Evolutionary conservation across 2,888 invertebrate genomes (phyloP), one percentile per base, ranked within the genome.

Genomic region (Ennomos quercinarius): DNA sequence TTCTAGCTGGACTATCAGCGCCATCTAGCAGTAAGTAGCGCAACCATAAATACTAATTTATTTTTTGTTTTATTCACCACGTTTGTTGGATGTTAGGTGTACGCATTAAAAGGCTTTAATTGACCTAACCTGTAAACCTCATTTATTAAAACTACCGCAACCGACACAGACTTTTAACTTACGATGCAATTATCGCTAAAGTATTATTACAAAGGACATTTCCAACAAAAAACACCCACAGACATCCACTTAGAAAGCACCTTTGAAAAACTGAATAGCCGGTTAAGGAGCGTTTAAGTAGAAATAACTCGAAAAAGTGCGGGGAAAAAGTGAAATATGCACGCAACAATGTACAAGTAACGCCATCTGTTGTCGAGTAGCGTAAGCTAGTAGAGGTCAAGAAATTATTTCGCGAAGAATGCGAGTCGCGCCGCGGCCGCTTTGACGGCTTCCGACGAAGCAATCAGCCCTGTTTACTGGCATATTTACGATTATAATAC

Each of bases 401-500:
- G 83, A 81, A 55, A 85, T 86, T 77, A 86, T 86, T 87, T 83
- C 65, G 77, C 76, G 74, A 81, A 79, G 91, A 89, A 91, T 92
- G 84, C 77, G 64, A 74, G 83, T 75, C 84, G 79, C 81, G 79
- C 78, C 76, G 89, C 90, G 89, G 89, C 76, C 72, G 81, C 92
- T 92, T 92, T 92, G 92, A 91, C 83, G 87, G 79, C 76, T 89
- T 87, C 91, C 91, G 87, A 89, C 90, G 89, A 87, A 87, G 91
- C 89, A 91, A 92, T 92, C 92, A 91, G 87, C 74, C 86, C 90
- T 86, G 86, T 86, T 91, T 91, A 91, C 87, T 81, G 87, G 81
- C 87, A 89, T 91, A 91, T 92, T 92, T 91, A 91, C 87, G 90
- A 91, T 91, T 91, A 90, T 91, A 91, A 91, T 91, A 91, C 90